Evolutionary conservation across 1,140 invertebrate genomes (phyloP).

Genomic region (Drosophila cardini): DNA sequence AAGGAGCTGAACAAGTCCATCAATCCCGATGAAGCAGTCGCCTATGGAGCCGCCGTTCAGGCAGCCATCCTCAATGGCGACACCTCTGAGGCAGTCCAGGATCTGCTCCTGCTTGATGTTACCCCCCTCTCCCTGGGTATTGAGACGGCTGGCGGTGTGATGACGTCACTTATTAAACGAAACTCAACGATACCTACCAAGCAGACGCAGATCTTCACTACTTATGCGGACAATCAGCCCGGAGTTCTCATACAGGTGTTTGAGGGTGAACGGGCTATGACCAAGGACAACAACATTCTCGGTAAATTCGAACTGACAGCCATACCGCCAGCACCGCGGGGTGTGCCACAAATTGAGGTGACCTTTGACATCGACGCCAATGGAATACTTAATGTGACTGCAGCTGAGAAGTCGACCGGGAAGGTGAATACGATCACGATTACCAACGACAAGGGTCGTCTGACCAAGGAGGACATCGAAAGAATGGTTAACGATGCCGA

Average conservation of each 20-base stretch:
- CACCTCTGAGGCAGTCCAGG: constrained; percentile 95
- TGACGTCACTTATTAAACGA: constrained; percentile 97
- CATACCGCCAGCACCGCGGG: constrained; percentile 96
- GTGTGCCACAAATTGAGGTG: constrained; percentile 96
- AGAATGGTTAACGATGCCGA: constrained; percentile 98
- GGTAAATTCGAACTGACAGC: constrained; percentile 97
- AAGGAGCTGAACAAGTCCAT: constrained; percentile 98
- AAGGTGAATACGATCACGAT: constrained; percentile 99
- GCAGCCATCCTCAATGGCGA: constrained; percentile 97
- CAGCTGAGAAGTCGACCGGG: constrained; percentile 95
- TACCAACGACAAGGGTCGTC: constrained; percentile 98
- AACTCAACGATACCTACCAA: constrained; percentile 98
- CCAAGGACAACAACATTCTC: constrained; percentile 95
- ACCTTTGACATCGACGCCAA: constrained; percentile 96
- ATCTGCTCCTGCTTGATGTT: constrained; percentile 96
- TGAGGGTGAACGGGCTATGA: constrained; percentile 96
- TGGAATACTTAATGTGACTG: constrained; percentile 94
- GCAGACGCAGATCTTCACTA: constrained; percentile 98
- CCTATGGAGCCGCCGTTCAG: constrained; percentile 95
- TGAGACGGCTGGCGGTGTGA: constrained; percentile 96
- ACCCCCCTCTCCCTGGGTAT: constrained; percentile 98
- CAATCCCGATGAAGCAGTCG: constrained; percentile 97
- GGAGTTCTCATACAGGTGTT: constrained; percentile 95
- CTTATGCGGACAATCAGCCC: constrained; percentile 98
- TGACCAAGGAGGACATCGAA: constrained; percentile 98